Conservation (phyloP, 2,113 vertebrate genomes). For the Athene noctua region DNA sequence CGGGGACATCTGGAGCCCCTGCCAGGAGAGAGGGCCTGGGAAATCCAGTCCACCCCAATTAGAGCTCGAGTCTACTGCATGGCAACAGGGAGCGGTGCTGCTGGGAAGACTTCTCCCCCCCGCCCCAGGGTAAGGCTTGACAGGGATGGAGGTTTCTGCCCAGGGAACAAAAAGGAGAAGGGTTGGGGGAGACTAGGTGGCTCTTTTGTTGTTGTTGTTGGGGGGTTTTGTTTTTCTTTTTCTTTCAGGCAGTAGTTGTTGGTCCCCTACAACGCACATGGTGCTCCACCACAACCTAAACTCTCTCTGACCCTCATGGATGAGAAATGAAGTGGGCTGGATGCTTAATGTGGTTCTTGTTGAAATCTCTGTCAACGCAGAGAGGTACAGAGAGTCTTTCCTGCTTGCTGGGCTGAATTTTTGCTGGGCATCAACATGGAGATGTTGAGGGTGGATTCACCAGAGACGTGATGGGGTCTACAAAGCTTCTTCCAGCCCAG, state of each 20-base stretch:
- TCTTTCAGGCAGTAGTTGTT: neutral
- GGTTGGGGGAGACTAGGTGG: neutral
- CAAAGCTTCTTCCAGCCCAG: neutral
- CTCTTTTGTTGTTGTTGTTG: neutral
- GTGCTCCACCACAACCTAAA: neutral
- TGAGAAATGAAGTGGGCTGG: neutral
- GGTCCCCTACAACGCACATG: neutral
- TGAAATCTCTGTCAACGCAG: neutral
- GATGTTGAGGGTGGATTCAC: neutral
- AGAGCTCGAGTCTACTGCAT: neutral
- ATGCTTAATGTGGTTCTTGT: fast-evolving
- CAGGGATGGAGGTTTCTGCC: neutral
- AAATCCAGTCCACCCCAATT: neutral
- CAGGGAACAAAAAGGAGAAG: neutral
- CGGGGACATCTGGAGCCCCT: neutral
- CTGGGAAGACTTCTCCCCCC: neutral
- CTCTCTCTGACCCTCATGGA: too few species aligned
- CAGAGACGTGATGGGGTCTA: neutral
- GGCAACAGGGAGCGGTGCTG: fast-evolving
- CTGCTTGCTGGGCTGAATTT: neutral
- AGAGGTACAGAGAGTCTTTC: neutral
- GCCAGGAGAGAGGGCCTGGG: neutral
- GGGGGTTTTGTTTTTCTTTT: fast-evolving
- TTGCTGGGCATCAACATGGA: neutral
- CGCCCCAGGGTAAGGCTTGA: neutral